A percentile compares a stretch with the other conserved stretches of the same genome.
phyloP scores from a whole-genome alignment of 2,797 vertebrate species.

The Poeciliopsis infans region DNA sequence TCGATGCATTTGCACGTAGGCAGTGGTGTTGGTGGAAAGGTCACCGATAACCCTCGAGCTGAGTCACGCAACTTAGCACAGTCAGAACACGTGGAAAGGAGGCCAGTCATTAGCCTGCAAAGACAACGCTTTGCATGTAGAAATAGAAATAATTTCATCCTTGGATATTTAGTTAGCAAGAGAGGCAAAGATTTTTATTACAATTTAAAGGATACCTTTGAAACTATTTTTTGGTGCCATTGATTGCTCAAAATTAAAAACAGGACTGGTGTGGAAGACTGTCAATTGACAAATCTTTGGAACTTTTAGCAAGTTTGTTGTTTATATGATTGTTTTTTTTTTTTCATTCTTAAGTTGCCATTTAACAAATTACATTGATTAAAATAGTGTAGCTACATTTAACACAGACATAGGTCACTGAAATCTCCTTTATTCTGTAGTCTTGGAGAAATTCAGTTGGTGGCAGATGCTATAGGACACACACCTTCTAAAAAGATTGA shows the following conservation, averaged over 20 bases:
- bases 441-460: background rate
- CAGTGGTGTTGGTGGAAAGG: conserved; percentile 61
- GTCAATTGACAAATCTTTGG: background rate
- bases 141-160: background rate
- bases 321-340: background rate
- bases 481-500: background rate
- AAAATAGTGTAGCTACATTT: background rate
- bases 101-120: conserved; percentile 3
- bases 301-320: background rate
- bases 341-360: background rate
- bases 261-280: background rate
- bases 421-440: background rate
- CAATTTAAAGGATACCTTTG: background rate
- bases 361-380: background rate
- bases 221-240: background rate
- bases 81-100: conserved; percentile 13
- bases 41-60: conserved; percentile 57
- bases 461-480: background rate
- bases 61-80: conserved; percentile 50
- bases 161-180: conserved; percentile 2
- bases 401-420: background rate
- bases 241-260: background rate
- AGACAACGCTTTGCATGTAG: background rate
- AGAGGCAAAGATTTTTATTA: background rate
- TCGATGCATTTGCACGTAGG: conserved; percentile 76